A percentile compares a stretch with the other conserved stretches of the same genome.
These are phyloP conservation scores for Siniperca scherzeri DNA, from an alignment of 2,797 vertebrate species.

Conservation along the genomic window DNA sequence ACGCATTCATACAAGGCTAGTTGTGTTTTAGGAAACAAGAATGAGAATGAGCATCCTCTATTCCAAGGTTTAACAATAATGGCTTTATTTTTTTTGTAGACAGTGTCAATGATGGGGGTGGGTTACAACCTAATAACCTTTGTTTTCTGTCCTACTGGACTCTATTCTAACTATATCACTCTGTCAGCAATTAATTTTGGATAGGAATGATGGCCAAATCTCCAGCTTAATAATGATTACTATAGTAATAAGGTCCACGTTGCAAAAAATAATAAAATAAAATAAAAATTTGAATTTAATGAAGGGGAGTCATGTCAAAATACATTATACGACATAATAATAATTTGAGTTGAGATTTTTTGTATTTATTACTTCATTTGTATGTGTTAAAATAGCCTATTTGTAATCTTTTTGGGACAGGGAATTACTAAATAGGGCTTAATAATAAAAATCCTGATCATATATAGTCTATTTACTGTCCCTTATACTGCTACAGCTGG, in stretches of 20 bases:
- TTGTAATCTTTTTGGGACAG: not conserved
- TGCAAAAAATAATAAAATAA: not conserved
- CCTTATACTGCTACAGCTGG: slow-evolving; percentile 35
- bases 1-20: slow-evolving; percentile 50
- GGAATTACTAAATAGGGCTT: not conserved
- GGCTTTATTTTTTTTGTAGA: not conserved
- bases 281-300: not conserved
- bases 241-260: not conserved
- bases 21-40: slow-evolving; percentile 24
- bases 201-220: not conserved
- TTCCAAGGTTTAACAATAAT: slow-evolving; percentile 12
- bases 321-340: not conserved
- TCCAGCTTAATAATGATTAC: not conserved
- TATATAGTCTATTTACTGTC: not conserved
- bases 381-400: not conserved
- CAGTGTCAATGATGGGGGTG: not conserved
- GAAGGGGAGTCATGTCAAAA: not conserved
- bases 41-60: not conserved
- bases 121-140: not conserved
- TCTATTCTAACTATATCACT: not conserved
- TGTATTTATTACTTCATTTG: not conserved
- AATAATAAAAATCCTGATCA: not conserved
- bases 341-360: not conserved
- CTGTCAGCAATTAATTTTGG: not conserved
- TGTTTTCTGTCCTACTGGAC: not conserved